Base-by-base conservation (phyloP, 2,113 vertebrate species). In the Carassius auratus region DNA sequence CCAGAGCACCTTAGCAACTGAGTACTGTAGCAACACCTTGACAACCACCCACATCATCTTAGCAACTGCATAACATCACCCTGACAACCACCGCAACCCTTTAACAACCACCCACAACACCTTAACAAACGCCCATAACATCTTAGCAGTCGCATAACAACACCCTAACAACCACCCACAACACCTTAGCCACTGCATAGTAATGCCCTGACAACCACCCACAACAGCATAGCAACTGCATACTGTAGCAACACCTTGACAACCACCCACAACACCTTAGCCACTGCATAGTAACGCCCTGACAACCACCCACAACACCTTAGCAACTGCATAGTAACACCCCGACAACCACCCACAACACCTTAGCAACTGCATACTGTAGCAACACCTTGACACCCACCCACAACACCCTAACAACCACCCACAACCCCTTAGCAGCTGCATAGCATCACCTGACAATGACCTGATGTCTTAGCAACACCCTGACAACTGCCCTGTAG, bases 51-150 rank as follows among this genome's bases (percentile, higher is more conserved):
- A 45, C 8, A 57, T 8, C 21, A 62, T 5, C 61, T 62, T 10
- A 26, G 7, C 10, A 64, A 5, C 61, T 1, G 4, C 3, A 64
- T 64, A 64, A 9, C n/a, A 64, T 4, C n/a, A 64, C 1, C n/a
- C n/a, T 5, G 9, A 64, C 61, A 64, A 64, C 61, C 42, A 42
- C 55, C n/a, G 30, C 10, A 62, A 21, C 17, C 13, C 13, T 19
- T 1, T 57, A 4, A 36, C 76, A 86, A 91, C 86, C 85, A 84
- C 6, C 6, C 55, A 45, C 14, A 55, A 19, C n/a, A 86, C 85
- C 79, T 5, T 17, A 5, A 9, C 42, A 45, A 45, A 1, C 0
- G 42, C 42, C 38, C 7, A 19, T 15, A 59, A 59, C 2, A 59
- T 7, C 55, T 59, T 8, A 59, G 57, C 21, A 59, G 0, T 1